phyloP scores from a whole-genome alignment of 64 coral and sea anemone species.

The Astreopora myriophthalma region DNA sequence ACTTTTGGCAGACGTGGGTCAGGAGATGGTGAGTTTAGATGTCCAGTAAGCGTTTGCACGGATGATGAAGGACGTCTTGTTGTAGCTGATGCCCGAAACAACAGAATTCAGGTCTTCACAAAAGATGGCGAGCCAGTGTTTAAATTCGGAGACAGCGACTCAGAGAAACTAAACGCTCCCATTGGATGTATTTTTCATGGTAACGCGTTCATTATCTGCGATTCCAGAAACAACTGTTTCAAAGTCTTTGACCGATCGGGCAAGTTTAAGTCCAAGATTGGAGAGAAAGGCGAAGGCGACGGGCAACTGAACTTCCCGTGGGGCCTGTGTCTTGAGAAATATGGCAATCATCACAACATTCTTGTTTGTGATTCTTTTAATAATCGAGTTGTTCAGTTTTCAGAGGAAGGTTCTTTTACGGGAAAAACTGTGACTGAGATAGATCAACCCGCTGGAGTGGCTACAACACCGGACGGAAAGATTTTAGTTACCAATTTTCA shows the following conservation, averaged over 20 bases:
- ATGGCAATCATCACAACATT: constrained; percentile 8
- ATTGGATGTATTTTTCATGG: neutral
- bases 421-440: constrained; percentile 40
- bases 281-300: constrained; percentile 1
- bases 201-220: constrained; percentile 32
- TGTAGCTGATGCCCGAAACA: neutral
- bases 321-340: constrained; percentile 4
- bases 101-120: constrained; percentile 38
- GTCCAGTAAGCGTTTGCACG: neutral
- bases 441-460: neutral
- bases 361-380: constrained; percentile 44
- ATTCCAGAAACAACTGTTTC: neutral
- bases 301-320: neutral
- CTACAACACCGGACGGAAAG: constrained; percentile 19
- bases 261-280: constrained; percentile 26
- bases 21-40: neutral
- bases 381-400: constrained; percentile 21
- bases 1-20: constrained; percentile 12
- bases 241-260: constrained; percentile 36
- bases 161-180: neutral
- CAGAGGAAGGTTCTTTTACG: constrained; percentile 36
- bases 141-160: neutral
- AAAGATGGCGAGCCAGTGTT: neutral
- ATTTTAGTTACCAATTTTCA: constrained; percentile 14
- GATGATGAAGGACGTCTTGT: constrained; percentile 13